These are phyloP conservation scores for Ostrea denselamellosa DNA, from an alignment of 1,140 invertebrate genomes.

Conservation along the genomic window DNA sequence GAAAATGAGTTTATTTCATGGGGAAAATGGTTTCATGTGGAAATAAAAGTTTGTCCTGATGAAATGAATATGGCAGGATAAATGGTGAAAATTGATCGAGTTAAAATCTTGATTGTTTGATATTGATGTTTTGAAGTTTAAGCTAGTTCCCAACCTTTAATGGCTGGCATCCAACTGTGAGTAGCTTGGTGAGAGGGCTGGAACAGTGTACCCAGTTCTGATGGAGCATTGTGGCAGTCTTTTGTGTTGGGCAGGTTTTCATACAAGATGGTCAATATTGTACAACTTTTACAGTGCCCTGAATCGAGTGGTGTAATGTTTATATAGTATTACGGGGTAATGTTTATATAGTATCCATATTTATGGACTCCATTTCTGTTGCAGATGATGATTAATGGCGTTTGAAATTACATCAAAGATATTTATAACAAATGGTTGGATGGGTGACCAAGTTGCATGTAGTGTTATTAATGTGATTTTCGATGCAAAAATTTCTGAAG, in stretches of 20 bases:
- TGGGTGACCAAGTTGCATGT: too few relatives aligned
- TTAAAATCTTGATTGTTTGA: slow-evolving; percentile 25
- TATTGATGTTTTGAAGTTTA: slow-evolving; percentile 34
- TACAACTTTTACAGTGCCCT: background rate
- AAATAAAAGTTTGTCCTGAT: background rate
- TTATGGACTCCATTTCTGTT: background rate
- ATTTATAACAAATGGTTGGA: too few relatives aligned
- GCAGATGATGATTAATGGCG: background rate
- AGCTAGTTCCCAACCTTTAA: background rate
- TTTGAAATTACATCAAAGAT: too few relatives aligned
- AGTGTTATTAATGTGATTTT: too few relatives aligned
- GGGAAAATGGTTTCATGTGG: slow-evolving; percentile 11
- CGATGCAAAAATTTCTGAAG: too few relatives aligned
- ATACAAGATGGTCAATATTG: background rate
- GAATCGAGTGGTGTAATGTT: background rate
- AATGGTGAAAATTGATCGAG: slow-evolving; percentile 24
- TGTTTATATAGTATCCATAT: background rate
- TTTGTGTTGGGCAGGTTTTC: background rate
- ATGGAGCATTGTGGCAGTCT: background rate
- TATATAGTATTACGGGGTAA: background rate
- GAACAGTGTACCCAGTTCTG: background rate
- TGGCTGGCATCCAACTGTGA: background rate
- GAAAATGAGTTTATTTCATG: slow-evolving; percentile 21
- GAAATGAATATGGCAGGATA: slow-evolving; percentile 22
- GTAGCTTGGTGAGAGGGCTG: background rate